phyloP scores from a whole-genome alignment of 1,140 invertebrate species.

The Campoletis sonorensis region DNA sequence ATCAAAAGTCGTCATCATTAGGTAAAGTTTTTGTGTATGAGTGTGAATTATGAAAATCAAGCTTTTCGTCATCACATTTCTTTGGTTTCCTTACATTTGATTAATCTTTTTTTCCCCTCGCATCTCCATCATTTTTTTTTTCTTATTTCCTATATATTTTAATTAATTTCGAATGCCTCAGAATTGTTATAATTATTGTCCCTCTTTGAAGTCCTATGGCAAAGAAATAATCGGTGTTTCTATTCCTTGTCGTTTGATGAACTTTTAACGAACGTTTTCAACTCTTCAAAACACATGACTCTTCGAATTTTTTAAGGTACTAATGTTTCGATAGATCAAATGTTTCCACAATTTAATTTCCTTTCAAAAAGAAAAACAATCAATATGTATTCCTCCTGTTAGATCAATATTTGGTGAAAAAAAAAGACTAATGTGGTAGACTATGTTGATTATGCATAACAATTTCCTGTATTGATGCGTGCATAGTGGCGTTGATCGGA shows the following conservation, averaged over 20 bases:
- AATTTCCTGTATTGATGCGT: conserved; percentile 70
- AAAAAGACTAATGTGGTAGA: conserved; percentile 23
- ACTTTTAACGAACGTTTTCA: background rate
- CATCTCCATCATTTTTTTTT: conserved; percentile 24
- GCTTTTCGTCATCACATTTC: conserved; percentile 24
- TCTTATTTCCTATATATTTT: background rate
- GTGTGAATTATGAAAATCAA: conserved; percentile 60
- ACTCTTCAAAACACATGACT: background rate
- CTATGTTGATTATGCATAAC: conserved; percentile 61
- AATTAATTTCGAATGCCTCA: conserved; percentile 50
- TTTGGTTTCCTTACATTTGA: conserved; percentile 29
- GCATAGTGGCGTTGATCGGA: conserved; percentile 73
- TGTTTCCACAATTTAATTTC: background rate
- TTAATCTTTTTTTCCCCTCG: conserved; percentile 13
- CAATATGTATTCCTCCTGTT: background rate
- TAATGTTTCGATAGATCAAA: background rate
- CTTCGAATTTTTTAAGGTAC: background rate
- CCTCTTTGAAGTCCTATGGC: background rate
- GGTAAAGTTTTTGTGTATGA: background rate
- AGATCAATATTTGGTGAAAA: conserved; percentile 33
- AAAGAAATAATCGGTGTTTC: background rate
- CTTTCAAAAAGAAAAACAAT: background rate
- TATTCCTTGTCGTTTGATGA: background rate
- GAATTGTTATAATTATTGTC: conserved; percentile 30
- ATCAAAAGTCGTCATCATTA: background rate